A percentile compares a stretch with the other conserved stretches of the same genome.
phyloP scores from a whole-genome alignment of 2,797 vertebrate genomes.

The Pelochelys cantorii region DNA sequence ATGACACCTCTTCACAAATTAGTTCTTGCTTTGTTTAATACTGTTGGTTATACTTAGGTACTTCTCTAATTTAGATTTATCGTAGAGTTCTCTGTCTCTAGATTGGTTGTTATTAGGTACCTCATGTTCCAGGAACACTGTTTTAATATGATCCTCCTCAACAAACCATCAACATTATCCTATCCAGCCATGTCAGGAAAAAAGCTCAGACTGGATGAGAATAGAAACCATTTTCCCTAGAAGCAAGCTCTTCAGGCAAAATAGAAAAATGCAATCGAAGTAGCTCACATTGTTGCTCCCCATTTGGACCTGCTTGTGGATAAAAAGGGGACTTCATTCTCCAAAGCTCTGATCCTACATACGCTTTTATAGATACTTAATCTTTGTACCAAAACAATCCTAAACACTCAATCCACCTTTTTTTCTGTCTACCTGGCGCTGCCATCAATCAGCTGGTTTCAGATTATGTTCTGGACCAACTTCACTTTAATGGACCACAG shows the following conservation, averaged over 20 bases:
- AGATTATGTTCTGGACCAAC: not conserved
- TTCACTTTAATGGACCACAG: not conserved
- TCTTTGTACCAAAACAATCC: not conserved
- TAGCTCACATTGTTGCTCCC: not conserved
- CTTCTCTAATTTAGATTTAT: not conserved
- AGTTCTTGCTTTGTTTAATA: not conserved
- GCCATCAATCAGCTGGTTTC: not conserved
- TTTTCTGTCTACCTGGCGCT: not conserved
- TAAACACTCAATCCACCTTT: not conserved
- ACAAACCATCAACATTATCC: not conserved
- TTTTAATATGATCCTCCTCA: conserved; percentile 1
- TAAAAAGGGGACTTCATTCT: not conserved
- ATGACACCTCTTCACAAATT: not conserved
- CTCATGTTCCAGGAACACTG: not conserved
- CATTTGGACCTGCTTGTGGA: not conserved
- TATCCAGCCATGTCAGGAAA: not conserved
- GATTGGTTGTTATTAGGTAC: no score
- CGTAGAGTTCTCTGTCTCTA: no score
- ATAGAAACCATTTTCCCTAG: not conserved
- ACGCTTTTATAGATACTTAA: not conserved
- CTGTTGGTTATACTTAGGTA: not conserved
- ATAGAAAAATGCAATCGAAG: not conserved
- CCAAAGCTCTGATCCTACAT: not conserved
- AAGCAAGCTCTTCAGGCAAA: not conserved
- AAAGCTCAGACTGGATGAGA: not conserved